Evolutionary conservation across 2,113 vertebrate species (phyloP).

Genomic region (Petromus typicus): DNA sequence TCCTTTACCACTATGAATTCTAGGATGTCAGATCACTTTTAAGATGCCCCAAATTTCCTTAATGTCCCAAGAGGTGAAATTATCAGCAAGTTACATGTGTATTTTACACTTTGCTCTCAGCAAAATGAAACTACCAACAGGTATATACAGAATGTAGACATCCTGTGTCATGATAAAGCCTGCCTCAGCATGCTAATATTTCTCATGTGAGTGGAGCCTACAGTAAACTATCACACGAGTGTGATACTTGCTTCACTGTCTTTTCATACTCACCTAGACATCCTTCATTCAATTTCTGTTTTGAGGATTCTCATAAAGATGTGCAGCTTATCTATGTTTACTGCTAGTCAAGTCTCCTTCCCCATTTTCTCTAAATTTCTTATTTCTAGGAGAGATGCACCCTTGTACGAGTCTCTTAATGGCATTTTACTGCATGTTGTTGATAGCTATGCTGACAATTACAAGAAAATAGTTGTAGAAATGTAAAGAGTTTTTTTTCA

Average conservation of each 20-base stretch:
- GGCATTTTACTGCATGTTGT: constrained; percentile 16
- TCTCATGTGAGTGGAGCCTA: neutral
- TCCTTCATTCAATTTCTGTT: neutral
- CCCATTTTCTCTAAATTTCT: neutral
- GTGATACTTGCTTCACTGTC: neutral
- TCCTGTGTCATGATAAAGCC: neutral
- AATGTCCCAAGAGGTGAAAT: constrained; percentile 19
- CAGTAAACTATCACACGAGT: neutral
- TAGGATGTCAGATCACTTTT: neutral
- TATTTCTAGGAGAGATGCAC: constrained; percentile 33
- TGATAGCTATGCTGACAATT: neutral
- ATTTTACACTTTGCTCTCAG: neutral
- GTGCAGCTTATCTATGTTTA: neutral
- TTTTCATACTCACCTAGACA: constrained; percentile 18
- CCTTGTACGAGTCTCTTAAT: constrained; percentile 17
- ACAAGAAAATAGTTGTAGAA: constrained; percentile 1
- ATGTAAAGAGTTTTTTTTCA: neutral
- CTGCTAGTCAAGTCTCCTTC: neutral
- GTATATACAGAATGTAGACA: neutral
- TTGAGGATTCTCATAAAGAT: constrained; percentile 20
- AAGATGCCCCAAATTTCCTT: constrained; percentile 33
- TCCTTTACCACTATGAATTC: neutral
- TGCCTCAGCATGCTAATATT: neutral
- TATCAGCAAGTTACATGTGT: neutral
- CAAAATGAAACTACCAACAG: neutral